These are phyloP conservation scores for Salticus scenicus DNA, from an alignment of 2,888 invertebrate genomes.

Conservation along the genomic window DNA sequence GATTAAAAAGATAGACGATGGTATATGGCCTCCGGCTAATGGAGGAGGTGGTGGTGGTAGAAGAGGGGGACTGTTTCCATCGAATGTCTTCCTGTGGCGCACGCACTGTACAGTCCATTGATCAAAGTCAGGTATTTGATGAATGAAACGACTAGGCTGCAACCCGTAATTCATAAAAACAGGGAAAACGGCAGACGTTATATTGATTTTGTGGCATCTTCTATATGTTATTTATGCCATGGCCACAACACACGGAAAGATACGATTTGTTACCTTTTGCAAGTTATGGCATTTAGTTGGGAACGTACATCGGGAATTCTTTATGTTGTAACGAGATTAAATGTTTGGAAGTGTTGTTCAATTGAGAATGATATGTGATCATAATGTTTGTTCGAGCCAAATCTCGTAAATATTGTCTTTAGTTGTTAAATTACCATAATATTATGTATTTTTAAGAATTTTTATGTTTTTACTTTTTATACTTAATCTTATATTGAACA, in stretches of 20 bases:
- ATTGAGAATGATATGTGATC: too few relatives aligned
- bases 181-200: neutral
- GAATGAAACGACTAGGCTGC: neutral
- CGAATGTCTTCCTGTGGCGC: slow-evolving; percentile 4
- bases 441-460: too few relatives aligned
- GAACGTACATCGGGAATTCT: neutral
- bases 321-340: too few relatives aligned
- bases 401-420: too few relatives aligned
- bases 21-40: neutral
- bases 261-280: neutral
- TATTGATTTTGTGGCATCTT: slow-evolving; percentile 17
- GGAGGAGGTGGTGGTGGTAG: neutral
- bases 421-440: too few relatives aligned
- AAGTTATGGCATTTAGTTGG: neutral
- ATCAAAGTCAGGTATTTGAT: slow-evolving; percentile 1
- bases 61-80: too few relatives aligned
- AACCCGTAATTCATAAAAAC: slow-evolving; percentile 12
- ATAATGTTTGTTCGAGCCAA: too few relatives aligned
- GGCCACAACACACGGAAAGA: neutral
- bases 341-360: too few relatives aligned
- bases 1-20: neutral
- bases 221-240: slow-evolving; percentile 3
- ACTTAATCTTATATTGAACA: too few relatives aligned
- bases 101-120: neutral
- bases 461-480: too few relatives aligned